Evolutionary conservation across 2,797 vertebrate species (phyloP).

Genomic region (Poecile montanus): DNA sequence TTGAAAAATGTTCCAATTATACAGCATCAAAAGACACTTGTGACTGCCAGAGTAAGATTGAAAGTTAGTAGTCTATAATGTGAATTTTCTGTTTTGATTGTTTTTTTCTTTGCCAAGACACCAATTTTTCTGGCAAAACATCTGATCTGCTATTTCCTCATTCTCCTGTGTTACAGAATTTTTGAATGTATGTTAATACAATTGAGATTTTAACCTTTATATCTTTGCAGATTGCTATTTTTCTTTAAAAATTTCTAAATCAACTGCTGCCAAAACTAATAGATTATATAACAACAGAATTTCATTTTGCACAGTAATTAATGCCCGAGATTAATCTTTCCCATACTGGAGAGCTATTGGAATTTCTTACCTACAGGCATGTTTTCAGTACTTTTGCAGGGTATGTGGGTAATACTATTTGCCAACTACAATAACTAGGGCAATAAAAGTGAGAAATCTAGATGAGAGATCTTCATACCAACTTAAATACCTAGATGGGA

Average conservation of each 20-base stretch:
- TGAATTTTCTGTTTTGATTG: background rate
- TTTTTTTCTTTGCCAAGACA: background rate
- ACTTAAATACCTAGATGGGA: slow-evolving; percentile 57
- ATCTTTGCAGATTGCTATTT: background rate
- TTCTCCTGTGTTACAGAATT: background rate
- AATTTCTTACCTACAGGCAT: slow-evolving; percentile 61
- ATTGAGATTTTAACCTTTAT: background rate
- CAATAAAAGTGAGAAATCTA: slow-evolving; percentile 68
- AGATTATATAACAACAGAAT: slow-evolving; percentile 50
- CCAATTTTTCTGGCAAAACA: background rate
- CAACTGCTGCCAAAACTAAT: slow-evolving; percentile 26
- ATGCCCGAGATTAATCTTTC: slow-evolving; percentile 61
- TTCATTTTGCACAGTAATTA: slow-evolving; percentile 67
- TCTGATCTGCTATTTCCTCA: background rate
- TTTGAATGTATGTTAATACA: background rate
- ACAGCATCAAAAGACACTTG: background rate
- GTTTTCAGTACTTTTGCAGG: slow-evolving; percentile 58
- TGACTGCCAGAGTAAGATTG: background rate
- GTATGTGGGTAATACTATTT: slow-evolving; percentile 50
- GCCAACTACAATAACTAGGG: slow-evolving; percentile 64
- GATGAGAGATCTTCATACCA: slow-evolving; percentile 63
- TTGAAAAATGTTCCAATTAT: background rate
- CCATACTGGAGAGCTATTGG: slow-evolving; percentile 48
- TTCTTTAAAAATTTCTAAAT: background rate
- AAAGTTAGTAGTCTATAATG: background rate